Evolutionary conservation across 2,888 invertebrate genomes (phyloP).

Genomic region (Netelia inedita): DNA sequence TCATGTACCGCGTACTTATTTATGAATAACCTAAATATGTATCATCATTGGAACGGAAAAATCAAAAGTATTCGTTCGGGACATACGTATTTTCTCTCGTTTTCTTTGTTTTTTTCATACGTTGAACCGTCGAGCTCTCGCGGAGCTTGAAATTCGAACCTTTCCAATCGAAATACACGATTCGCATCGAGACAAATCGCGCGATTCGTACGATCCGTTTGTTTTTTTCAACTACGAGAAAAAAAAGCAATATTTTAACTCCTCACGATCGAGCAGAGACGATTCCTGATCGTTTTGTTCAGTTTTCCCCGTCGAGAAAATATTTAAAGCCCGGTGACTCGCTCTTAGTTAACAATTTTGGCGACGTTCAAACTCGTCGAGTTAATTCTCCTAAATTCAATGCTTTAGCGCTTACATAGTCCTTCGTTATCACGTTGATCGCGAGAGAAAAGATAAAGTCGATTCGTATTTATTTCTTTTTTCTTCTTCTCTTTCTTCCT

Average conservation of each 20-base stretch:
- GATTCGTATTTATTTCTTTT: not conserved
- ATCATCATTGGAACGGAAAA: conserved; percentile 54
- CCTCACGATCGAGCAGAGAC: conserved; percentile 48
- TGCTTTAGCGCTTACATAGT: conserved; percentile 73
- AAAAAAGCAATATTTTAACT: conserved; percentile 43
- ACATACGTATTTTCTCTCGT: conserved; percentile 36
- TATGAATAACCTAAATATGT: conserved; percentile 54
- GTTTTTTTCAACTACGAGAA: conserved; percentile 18
- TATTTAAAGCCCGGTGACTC: conserved; percentile 55
- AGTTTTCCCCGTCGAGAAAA: conserved; percentile 22
- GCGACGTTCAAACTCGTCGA: conserved; percentile 65
- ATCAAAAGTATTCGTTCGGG: conserved; percentile 55
- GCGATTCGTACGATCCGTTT: not conserved
- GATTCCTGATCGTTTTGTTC: conserved; percentile 39
- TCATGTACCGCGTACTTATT: conserved; percentile 63
- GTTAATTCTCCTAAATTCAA: conserved; percentile 68
- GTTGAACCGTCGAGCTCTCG: conserved; percentile 33
- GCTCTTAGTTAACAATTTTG: conserved; percentile 59
- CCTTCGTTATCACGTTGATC: conserved; percentile 49
- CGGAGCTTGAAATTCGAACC: not conserved
- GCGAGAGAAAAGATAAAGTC: conserved; percentile 35
- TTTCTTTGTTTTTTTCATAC: conserved; percentile 56
- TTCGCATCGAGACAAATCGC: conserved; percentile 27
- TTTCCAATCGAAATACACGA: not conserved
- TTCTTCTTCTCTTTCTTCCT: conserved; percentile 9